These are phyloP conservation scores for Acropora tenuis DNA, from an alignment of 64 coral and sea anemone species.

Conservation along the genomic window DNA sequence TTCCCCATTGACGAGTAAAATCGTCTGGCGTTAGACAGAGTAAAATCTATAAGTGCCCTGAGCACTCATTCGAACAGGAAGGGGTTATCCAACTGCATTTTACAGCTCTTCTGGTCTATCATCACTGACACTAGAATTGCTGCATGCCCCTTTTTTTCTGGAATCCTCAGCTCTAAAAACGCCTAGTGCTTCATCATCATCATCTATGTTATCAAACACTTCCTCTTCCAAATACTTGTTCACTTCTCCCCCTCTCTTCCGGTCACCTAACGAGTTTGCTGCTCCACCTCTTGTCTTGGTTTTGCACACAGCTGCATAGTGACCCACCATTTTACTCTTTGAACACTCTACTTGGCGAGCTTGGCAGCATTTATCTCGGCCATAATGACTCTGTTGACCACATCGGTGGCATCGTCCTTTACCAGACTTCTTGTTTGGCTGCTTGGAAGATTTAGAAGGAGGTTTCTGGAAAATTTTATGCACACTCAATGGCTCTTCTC, in stretches of 20 bases:
- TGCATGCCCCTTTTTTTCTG: background rate
- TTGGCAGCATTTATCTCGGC: constrained; percentile 41
- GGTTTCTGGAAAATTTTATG: constrained; percentile 7
- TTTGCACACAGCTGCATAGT: constrained; percentile 63
- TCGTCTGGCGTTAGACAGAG: no score
- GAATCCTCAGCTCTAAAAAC: constrained; percentile 9
- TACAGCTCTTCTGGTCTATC: background rate
- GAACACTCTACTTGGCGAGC: constrained; percentile 30
- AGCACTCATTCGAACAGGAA: no score
- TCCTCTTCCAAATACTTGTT: constrained; percentile 32
- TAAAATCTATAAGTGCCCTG: no score
- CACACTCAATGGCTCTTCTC: constrained; percentile 20
- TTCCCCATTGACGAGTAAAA: no score
- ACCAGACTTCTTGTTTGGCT: background rate
- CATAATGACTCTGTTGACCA: constrained; percentile 60
- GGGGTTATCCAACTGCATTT: no score
- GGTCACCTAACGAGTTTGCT: background rate
- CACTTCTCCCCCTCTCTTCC: background rate
- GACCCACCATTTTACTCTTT: constrained; percentile 55
- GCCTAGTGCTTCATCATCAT: background rate
- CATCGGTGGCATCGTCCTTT: constrained; percentile 34
- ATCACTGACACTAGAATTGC: background rate
- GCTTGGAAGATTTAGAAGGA: background rate
- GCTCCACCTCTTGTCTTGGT: constrained; percentile 11
- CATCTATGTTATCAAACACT: background rate